phyloP scores from a whole-genome alignment of 2,797 vertebrate species.

The Loriculus beryllinus region DNA sequence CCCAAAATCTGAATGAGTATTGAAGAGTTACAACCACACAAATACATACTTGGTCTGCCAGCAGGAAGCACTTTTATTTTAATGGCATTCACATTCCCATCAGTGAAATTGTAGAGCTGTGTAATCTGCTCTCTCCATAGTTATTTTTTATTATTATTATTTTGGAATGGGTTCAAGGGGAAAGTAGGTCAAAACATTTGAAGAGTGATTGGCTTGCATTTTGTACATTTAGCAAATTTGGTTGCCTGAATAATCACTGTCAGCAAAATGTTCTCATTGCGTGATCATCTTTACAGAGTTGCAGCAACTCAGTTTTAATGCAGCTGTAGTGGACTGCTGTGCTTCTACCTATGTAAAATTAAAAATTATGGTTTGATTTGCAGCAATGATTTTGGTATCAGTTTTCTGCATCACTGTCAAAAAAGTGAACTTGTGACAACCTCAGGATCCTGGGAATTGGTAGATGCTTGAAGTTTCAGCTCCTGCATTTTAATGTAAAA shows the following conservation, averaged over 20 bases:
- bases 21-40: slow-evolving; percentile 59
- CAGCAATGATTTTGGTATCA: neutral
- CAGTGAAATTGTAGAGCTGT: slow-evolving; percentile 60
- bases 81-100: slow-evolving; percentile 64
- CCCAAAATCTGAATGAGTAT: slow-evolving; percentile 53
- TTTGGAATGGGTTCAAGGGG: slow-evolving; percentile 58
- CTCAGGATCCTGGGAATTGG: neutral
- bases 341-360: neutral
- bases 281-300: neutral
- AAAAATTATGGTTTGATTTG: neutral
- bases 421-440: neutral
- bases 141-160: slow-evolving; percentile 66
- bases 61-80: slow-evolving; percentile 52
- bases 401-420: neutral
- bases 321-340: neutral
- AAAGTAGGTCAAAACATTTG: slow-evolving; percentile 68
- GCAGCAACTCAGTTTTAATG: neutral
- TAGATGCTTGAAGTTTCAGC: neutral
- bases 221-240: slow-evolving; percentile 60
- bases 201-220: slow-evolving; percentile 38
- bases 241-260: slow-evolving; percentile 47
- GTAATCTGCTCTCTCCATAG: slow-evolving; percentile 60
- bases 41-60: slow-evolving; percentile 61
- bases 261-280: slow-evolving; percentile 51
- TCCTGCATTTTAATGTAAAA: neutral